phyloP scores from a whole-genome alignment of 1,140 invertebrate species.

The Cydia pomonella region DNA sequence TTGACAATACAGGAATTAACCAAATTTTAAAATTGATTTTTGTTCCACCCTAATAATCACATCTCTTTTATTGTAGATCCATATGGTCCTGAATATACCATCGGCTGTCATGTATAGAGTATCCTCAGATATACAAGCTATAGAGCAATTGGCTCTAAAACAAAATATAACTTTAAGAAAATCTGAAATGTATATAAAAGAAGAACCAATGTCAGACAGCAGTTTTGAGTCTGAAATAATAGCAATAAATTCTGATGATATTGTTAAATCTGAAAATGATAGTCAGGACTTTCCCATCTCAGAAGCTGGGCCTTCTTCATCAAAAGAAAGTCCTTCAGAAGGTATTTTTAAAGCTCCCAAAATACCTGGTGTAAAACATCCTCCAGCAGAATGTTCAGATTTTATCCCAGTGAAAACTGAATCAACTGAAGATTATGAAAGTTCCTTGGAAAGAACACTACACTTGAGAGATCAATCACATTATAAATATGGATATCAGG shows the following conservation, averaged over 20 bases:
- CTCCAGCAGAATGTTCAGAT: conserved; percentile 37
- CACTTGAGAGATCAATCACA: conserved; percentile 41
- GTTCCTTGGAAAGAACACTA: conserved; percentile 34
- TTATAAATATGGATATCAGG: conserved; percentile 73
- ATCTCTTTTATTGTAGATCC: background rate
- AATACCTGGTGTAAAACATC: conserved; percentile 1
- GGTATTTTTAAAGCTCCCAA: background rate
- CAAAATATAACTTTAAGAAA: conserved; percentile 7
- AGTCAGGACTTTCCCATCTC: background rate
- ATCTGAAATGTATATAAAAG: conserved; percentile 8
- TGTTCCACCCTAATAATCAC: too few species aligned
- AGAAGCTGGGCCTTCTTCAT: background rate
- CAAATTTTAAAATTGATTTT: too few species aligned
- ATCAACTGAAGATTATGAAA: conserved; percentile 32
- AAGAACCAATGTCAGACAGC: background rate
- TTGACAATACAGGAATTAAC: too few species aligned
- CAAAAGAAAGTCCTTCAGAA: background rate
- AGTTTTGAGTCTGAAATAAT: background rate
- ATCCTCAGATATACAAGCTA: conserved; percentile 8
- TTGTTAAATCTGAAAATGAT: background rate
- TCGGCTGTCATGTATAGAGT: background rate
- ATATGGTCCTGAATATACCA: conserved; percentile 5
- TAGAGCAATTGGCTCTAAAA: background rate
- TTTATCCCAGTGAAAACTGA: conserved; percentile 43
- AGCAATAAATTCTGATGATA: background rate